Conservation (phyloP, 2,113 vertebrate genomes). For the Martes martes region DNA sequence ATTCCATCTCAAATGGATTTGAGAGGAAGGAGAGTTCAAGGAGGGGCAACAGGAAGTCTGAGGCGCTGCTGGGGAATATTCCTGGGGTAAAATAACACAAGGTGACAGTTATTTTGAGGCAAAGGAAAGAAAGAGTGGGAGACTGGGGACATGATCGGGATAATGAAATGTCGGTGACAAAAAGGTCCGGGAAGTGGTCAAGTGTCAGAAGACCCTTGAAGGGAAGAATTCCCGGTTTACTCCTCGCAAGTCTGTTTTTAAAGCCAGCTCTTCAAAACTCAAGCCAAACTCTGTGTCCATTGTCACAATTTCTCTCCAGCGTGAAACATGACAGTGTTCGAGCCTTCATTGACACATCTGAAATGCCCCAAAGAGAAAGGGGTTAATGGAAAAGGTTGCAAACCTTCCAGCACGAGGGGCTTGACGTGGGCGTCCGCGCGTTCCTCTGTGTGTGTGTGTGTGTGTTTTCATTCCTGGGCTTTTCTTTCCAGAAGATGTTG, state of each 20-base stretch:
- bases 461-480: neutral
- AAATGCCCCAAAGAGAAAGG: conserved; percentile 34
- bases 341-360: conserved; percentile 47
- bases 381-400: conserved; percentile 68
- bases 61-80: neutral
- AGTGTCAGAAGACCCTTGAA: conserved; percentile 43
- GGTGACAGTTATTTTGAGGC: conserved; percentile 15
- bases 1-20: neutral
- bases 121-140: conserved; percentile 7
- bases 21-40: neutral
- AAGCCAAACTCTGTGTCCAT: conserved; percentile 52
- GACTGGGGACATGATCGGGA: neutral
- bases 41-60: neutral
- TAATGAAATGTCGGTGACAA: conserved; percentile 47
- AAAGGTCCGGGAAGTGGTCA: conserved; percentile 15
- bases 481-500: conserved; percentile 79
- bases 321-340: conserved; percentile 44
- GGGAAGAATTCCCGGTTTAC: conserved; percentile 40
- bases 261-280: conserved; percentile 24
- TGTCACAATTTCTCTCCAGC: conserved; percentile 51
- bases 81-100: neutral
- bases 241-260: neutral
- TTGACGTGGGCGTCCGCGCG: neutral
- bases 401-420: conserved; percentile 40
- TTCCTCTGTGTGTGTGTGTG: neutral